These are phyloP conservation scores for Tipula helvola DNA, from an alignment of 2,888 invertebrate species.

Conservation along the genomic window DNA sequence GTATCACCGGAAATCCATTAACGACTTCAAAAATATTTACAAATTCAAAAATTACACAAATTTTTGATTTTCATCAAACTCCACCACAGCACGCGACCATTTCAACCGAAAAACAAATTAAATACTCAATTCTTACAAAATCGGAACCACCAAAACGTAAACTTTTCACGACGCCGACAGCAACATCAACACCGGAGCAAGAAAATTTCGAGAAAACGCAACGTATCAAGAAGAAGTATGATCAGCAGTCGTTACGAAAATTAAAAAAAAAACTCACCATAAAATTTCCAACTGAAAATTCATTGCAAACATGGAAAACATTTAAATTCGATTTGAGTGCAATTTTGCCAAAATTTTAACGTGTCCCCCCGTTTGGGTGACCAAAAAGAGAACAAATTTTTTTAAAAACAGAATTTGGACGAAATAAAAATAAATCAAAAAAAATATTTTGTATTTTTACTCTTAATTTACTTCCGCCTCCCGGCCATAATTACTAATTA, in stretches of 20 bases:
- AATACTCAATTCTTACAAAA: background rate
- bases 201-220: background rate
- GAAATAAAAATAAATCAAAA: background rate
- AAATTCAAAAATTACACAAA: slow-evolving; percentile 1
- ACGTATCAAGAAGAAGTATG: background rate
- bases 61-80: background rate
- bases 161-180: background rate
- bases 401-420: background rate
- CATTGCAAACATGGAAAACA: background rate
- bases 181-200: background rate
- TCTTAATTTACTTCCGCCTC: background rate
- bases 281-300: background rate
- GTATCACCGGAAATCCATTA: background rate
- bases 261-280: background rate
- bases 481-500: background rate
- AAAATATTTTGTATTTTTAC: background rate
- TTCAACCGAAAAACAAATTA: background rate
- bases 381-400: background rate
- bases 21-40: background rate
- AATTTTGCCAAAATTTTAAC: slow-evolving; percentile 6
- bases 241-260: background rate
- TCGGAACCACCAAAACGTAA: slow-evolving; percentile 7
- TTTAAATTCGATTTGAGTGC: background rate
- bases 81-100: background rate
- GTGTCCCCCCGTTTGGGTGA: background rate